These are phyloP conservation scores for Chelonoidis abingdonii DNA, from an alignment of 2,113 vertebrate genomes.

Conservation along the genomic window DNA sequence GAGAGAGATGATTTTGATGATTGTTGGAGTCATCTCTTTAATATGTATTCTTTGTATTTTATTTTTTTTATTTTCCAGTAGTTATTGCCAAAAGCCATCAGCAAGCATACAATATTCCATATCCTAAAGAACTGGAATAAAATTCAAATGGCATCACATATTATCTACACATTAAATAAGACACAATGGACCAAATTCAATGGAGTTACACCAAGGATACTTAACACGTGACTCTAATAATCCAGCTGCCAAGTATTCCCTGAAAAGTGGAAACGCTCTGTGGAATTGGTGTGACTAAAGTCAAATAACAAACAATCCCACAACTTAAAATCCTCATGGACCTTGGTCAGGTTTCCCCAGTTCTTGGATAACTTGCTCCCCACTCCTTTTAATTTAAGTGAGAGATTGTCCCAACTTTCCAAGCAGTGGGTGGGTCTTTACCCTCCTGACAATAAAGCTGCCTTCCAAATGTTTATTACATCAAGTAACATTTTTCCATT, in stretches of 20 bases:
- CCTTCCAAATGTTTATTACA: constrained; percentile 77
- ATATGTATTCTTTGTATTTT: constrained; percentile 30
- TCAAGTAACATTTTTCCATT: constrained; percentile 61
- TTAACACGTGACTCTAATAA: constrained; percentile 63
- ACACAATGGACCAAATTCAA: constrained; percentile 69
- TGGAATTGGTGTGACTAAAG: constrained; percentile 74
- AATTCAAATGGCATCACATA: constrained; percentile 57
- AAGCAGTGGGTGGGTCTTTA: constrained; percentile 75
- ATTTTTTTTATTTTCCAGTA: constrained; percentile 55
- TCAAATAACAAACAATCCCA: constrained; percentile 74
- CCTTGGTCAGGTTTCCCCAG: constrained; percentile 61
- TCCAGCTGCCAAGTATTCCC: constrained; percentile 59
- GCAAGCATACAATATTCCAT: constrained; percentile 61
- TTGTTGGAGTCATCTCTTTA: constrained; percentile 23
- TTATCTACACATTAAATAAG: constrained; percentile 74
- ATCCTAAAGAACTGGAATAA: constrained; percentile 64
- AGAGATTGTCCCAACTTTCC: constrained; percentile 73
- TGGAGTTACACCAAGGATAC: constrained; percentile 54
- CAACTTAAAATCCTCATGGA: constrained; percentile 63
- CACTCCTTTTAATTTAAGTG: constrained; percentile 72
- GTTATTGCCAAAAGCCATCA: constrained; percentile 58
- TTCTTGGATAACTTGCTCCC: constrained; percentile 72
- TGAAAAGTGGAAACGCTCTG: constrained; percentile 60
- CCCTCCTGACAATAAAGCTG: constrained; percentile 73
- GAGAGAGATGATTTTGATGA: constrained; percentile 14